Evolutionary conservation across 2,888 invertebrate genomes (phyloP).

Genomic region (Tanypteryx hageni): DNA sequence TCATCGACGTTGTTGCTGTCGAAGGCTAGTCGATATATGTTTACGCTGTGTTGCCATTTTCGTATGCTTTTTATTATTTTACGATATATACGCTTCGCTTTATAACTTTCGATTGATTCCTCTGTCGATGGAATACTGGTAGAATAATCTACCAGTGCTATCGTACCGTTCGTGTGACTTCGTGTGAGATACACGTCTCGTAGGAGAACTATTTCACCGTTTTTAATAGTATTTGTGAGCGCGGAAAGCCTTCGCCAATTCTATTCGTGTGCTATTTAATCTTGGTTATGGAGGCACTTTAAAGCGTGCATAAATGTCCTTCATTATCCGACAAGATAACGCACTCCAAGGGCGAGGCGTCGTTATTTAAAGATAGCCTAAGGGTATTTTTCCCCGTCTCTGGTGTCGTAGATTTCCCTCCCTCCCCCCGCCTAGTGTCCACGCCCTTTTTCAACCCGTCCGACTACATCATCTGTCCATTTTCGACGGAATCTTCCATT

Average conservation of each 20-base stretch:
- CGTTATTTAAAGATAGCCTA: neutral
- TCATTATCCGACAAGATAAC: conserved; percentile 18
- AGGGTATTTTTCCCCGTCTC: neutral
- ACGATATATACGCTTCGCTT: neutral
- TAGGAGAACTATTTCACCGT: too few species aligned
- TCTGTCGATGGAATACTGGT: neutral
- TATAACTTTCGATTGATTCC: neutral
- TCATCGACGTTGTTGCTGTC: neutral
- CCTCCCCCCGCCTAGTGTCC: neutral
- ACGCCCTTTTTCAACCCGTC: neutral
- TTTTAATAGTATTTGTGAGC: too few species aligned
- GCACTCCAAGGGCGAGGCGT: neutral
- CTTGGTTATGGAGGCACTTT: neutral
- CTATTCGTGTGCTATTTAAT: neutral
- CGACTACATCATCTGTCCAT: neutral
- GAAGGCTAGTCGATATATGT: neutral
- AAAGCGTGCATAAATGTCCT: neutral
- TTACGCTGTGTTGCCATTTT: neutral
- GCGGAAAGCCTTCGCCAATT: too few species aligned
- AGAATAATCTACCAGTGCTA: too few species aligned
- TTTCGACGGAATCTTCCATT: conserved; percentile 12
- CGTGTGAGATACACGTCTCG: too few species aligned
- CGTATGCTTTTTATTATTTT: neutral
- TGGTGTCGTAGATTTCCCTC: neutral
- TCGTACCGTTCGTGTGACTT: too few species aligned